Evolutionary conservation across 1,140 invertebrate species (phyloP).

Genomic region (Orchesella cincta): DNA sequence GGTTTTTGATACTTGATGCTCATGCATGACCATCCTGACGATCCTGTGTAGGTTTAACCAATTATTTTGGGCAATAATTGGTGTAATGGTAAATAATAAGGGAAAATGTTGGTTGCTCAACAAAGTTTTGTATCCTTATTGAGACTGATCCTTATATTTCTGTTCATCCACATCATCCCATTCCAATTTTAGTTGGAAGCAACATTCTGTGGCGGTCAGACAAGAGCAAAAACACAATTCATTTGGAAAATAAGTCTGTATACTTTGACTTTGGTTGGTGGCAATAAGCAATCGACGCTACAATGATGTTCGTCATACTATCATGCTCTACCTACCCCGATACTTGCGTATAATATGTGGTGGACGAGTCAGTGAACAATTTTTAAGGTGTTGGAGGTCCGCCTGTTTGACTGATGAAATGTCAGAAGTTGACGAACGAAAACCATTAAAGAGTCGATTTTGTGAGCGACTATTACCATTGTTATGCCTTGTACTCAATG

Average conservation of each 20-base stretch:
- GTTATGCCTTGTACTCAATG: too few species aligned
- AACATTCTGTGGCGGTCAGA: not conserved
- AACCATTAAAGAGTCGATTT: constrained; percentile 24
- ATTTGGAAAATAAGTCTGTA: not conserved
- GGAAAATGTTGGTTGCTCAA: not conserved
- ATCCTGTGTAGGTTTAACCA: constrained; percentile 27
- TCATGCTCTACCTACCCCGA: too few species aligned
- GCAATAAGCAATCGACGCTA: too few species aligned
- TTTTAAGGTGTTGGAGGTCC: constrained; percentile 48
- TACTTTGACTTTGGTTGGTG: not conserved
- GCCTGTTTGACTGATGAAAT: constrained; percentile 49
- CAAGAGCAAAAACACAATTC: constrained; percentile 16
- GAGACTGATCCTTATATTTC: not conserved
- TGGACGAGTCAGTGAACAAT: too few species aligned
- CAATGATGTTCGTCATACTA: too few species aligned
- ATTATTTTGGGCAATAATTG: constrained; percentile 26
- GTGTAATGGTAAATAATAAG: constrained; percentile 7
- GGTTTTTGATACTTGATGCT: too few species aligned
- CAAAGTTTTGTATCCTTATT: constrained; percentile 11
- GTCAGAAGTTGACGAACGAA: constrained; percentile 36
- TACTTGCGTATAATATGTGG: too few species aligned
- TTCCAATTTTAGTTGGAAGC: constrained; percentile 14
- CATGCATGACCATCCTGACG: too few species aligned
- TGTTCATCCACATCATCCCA: constrained; percentile 8
- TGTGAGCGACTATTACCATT: too few species aligned